A percentile compares a stretch with the other conserved stretches of the same genome.
Evolutionary conservation across 2,113 vertebrate genomes (phyloP).

Genomic region (Taxidea taxus): DNA sequence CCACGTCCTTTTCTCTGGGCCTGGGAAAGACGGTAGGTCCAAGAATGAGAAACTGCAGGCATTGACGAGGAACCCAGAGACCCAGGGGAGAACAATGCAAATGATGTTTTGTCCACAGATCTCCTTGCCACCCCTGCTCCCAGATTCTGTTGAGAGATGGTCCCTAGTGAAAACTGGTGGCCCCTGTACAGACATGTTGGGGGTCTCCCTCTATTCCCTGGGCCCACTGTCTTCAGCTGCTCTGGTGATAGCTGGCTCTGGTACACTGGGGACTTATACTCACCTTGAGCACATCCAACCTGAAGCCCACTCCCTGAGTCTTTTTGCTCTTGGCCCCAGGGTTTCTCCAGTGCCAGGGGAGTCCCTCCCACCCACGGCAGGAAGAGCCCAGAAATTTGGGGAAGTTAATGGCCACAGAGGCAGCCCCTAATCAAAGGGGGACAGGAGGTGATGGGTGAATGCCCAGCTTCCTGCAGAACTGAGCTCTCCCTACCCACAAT

Average conservation of each 20-base stretch:
- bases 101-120: background rate
- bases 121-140: background rate
- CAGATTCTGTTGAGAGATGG: background rate
- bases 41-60: background rate
- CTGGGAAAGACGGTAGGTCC: background rate
- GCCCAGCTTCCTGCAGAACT: background rate
- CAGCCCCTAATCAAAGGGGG: background rate
- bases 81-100: background rate
- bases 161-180: background rate
- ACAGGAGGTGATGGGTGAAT: background rate
- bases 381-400: background rate
- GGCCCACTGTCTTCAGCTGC: background rate
- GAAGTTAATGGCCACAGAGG: background rate
- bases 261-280: too few species aligned
- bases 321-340: background rate
- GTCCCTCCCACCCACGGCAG: background rate
- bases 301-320: background rate
- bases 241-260: background rate
- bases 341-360: background rate
- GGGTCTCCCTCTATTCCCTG: background rate
- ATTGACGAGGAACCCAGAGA: background rate
- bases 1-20: background rate
- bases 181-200: accelerated
- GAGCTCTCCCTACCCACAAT: background rate
- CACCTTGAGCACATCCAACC: background rate